Conservation (phyloP, 1,140 invertebrate genomes). For the Drosophila takahashii region DNA sequence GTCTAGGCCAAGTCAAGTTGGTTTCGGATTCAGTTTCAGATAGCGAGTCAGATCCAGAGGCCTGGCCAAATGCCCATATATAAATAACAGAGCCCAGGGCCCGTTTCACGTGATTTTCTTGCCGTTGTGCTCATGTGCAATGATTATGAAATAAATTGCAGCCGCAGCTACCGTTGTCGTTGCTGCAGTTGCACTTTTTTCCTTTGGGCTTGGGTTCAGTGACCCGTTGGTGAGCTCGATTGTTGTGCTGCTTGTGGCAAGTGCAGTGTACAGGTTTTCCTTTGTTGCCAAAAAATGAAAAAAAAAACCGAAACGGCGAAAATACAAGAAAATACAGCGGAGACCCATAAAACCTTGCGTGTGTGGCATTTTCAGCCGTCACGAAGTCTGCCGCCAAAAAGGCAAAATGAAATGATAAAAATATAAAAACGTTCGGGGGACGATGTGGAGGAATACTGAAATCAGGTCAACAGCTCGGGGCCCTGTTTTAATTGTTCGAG, state of each 20-base stretch:
- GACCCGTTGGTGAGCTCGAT: constrained; percentile 54
- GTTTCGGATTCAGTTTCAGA: constrained; percentile 21
- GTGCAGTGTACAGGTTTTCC: constrained; percentile 77
- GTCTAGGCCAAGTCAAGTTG: constrained; percentile 47
- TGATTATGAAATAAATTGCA: constrained; percentile 77
- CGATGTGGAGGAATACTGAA: constrained; percentile 6
- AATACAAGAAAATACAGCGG: constrained; percentile 20
- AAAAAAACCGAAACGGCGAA: constrained; percentile 25
- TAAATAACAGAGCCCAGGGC: constrained; percentile 57
- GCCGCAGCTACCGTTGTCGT: constrained; percentile 60
- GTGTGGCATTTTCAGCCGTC: constrained; percentile 72
- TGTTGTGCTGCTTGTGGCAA: constrained; percentile 69
- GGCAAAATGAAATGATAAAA: constrained; percentile 42
- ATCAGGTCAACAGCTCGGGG: constrained; percentile 57
- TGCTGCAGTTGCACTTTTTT: constrained; percentile 55
- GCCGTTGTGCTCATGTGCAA: constrained; percentile 56
- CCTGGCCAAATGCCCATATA: constrained; percentile 40
- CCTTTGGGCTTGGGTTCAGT: constrained; percentile 62
- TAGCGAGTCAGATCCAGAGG: constrained; percentile 27
- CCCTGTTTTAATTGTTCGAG: constrained; percentile 66
- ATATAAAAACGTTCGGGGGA: constrained; percentile 19
- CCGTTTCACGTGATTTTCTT: constrained; percentile 73
- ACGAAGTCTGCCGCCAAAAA: constrained; percentile 70
- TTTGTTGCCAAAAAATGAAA: constrained; percentile 69
- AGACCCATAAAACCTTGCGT: constrained; percentile 66